Percentiles rank a stretch among this genome's conserved stretches.
Evolutionary conservation across 2,888 invertebrate species (phyloP).

Genomic region (Leptinotarsa juncta): DNA sequence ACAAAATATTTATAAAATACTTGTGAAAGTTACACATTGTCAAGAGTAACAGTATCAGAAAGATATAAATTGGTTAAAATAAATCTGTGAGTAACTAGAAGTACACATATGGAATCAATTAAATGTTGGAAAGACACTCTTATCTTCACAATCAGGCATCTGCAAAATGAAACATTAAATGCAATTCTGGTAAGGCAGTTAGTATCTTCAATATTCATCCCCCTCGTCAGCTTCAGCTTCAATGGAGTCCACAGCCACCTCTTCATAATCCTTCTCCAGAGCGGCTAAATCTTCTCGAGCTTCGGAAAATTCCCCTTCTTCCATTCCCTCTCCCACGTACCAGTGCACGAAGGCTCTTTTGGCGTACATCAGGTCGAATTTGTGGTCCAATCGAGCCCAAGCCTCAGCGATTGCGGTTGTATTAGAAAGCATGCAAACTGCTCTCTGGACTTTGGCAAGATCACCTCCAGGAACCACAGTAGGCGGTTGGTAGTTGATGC

Average conservation of each 20-base stretch:
- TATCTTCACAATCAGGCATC: neutral
- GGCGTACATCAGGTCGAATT: conserved; percentile 96
- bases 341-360: conserved; percentile 97
- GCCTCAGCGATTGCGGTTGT: conserved; percentile 97
- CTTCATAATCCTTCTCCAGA: conserved; percentile 83
- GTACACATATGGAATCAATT: neutral
- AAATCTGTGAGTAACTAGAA: neutral
- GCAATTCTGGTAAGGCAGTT: conserved; percentile 30
- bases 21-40: conserved; percentile 28
- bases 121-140: neutral
- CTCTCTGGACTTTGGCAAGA: conserved; percentile 91
- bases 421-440: conserved; percentile 97
- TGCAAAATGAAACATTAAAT: conserved; percentile 24
- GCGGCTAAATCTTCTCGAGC: conserved; percentile 88
- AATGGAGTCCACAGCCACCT: conserved; percentile 79
- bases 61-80: conserved; percentile 11
- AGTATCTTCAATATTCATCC: conserved; percentile 71
- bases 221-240: conserved; percentile 78
- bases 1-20: conserved; percentile 38
- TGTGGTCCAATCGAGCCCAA: conserved; percentile 94
- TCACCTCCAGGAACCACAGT: conserved; percentile 92
- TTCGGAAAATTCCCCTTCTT: conserved; percentile 87
- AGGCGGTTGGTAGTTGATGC: conserved; percentile 85
- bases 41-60: conserved; percentile 20
- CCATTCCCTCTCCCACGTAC: conserved; percentile 91